phyloP scores from a whole-genome alignment of 2,888 invertebrate species.

The Sinhomidia bicolor region DNA sequence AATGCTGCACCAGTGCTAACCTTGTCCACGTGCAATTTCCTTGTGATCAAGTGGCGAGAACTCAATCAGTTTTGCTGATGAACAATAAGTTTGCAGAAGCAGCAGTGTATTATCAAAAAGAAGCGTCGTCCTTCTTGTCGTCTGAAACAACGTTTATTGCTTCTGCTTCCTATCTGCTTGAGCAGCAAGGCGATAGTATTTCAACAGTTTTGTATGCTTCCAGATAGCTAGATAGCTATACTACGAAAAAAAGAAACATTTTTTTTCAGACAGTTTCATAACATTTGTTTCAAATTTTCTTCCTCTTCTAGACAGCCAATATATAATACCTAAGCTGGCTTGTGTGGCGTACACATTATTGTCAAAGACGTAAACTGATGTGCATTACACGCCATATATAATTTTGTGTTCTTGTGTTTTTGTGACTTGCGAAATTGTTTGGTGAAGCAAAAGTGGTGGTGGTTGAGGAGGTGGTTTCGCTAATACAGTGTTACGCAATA shows the following conservation, averaged over 20 bases:
- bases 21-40: slow-evolving; percentile 58
- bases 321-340: background rate
- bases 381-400: background rate
- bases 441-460: slow-evolving; percentile 29
- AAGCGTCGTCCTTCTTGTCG: background rate
- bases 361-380: background rate
- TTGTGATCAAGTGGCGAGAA: slow-evolving; percentile 52
- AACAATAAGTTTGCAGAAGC: background rate
- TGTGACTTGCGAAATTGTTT: slow-evolving; percentile 50
- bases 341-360: background rate
- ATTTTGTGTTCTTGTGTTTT: background rate
- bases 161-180: background rate
- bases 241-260: background rate
- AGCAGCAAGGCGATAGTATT: background rate
- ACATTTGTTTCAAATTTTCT: background rate
- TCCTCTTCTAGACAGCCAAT: background rate
- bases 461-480: background rate
- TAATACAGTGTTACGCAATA: slow-evolving; percentile 11
- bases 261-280: background rate
- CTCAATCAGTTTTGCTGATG: slow-evolving; percentile 50
- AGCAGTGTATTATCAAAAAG: background rate
- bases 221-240: background rate
- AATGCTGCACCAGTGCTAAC: slow-evolving; percentile 48
- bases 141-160: slow-evolving; percentile 9
- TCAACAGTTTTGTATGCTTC: background rate